Conservation (phyloP, 92 coral and sea anemone species). For the Epizoanthus ramosus region DNA sequence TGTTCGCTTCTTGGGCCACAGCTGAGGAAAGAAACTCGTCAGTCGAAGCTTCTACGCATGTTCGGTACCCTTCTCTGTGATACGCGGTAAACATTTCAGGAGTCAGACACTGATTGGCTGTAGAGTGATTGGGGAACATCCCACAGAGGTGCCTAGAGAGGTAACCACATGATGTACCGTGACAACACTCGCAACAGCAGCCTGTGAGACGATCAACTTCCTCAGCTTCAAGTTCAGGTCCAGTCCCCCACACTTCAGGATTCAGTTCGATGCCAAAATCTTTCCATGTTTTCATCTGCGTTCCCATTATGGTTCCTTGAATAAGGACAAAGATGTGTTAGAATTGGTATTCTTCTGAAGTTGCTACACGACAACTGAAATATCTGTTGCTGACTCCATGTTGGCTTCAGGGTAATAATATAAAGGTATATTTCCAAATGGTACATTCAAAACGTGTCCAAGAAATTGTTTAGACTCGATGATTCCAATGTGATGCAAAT, state of each 20-base stretch:
- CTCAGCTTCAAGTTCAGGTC: conserved; percentile 57
- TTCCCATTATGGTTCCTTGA: not conserved
- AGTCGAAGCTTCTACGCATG: conserved; percentile 61
- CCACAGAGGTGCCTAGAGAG: conserved; percentile 51
- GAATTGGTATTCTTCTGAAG: not conserved
- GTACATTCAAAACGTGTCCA: too few relatives aligned
- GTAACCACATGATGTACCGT: conserved; percentile 30
- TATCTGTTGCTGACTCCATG: not conserved
- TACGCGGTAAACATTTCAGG: conserved; percentile 67
- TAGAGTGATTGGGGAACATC: conserved; percentile 63
- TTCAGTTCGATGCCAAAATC: conserved; percentile 56
- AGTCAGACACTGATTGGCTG: conserved; percentile 70
- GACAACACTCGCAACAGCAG: conserved; percentile 73
- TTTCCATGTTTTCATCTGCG: conserved; percentile 44
- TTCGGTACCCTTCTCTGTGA: conserved; percentile 77
- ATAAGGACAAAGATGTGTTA: not conserved
- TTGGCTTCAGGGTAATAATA: too few relatives aligned
- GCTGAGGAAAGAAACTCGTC: conserved; percentile 33
- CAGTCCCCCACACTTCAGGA: conserved; percentile 62
- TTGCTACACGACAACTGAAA: not conserved
- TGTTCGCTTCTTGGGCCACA: not conserved
- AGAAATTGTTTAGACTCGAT: too few relatives aligned
- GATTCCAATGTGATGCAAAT: too few relatives aligned
- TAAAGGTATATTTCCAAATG: too few relatives aligned
- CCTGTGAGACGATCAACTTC: conserved; percentile 67